Base-by-base conservation (phyloP, 1,140 invertebrate species). In the Pristionchus pacificus region DNA sequence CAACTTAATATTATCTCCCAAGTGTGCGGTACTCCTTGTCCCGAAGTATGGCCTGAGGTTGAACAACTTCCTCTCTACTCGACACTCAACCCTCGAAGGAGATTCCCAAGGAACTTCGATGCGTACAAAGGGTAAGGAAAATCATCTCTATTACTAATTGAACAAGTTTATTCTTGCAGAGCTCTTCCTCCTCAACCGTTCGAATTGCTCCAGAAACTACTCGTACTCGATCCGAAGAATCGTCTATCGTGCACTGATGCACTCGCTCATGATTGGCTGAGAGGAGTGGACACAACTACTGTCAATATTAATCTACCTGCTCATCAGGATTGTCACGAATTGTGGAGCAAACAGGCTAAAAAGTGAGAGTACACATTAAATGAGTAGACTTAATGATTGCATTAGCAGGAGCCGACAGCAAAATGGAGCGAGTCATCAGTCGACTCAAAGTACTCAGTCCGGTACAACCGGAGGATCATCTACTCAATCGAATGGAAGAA, bases 261-360 rank as follows among this genome's bases (percentile, higher is more conserved):
- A 2, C 88, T 99, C 0, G 91, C 93, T 82, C 92, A 92, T 76
- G 87, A 89, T n/a, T 99, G 95, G 95, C 86, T 99, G 0, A 92
- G 90, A 85, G 91, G 92, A 85, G 89, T 97, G 49, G 89, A 93
- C 80, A 92, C 93, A 24, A 90, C 92, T 79, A 89, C 90, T 57
- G 85, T 88, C 33, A 77, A 80, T 29, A 86, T 87, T 6, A 30
- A 78, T 27, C 70, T 97, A 72, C 96, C 96, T 0, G 92, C 90
- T 30, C 93, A 93, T 89, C 95, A 98, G 87, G 96, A 98, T 86
- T 98, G 96, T 85, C 96, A 98, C 86, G 96, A 99, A 86, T 87
- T 99, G 79, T 98, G 95, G 95, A 94, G 92, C 77, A 99, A 98
- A 32, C 73, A 78, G 65, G 60, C 75, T 70, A 65, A 71, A 67